These are phyloP conservation scores for Aphelinus atriplicis DNA, from an alignment of 1,140 invertebrate species.

Conservation along the genomic window DNA sequence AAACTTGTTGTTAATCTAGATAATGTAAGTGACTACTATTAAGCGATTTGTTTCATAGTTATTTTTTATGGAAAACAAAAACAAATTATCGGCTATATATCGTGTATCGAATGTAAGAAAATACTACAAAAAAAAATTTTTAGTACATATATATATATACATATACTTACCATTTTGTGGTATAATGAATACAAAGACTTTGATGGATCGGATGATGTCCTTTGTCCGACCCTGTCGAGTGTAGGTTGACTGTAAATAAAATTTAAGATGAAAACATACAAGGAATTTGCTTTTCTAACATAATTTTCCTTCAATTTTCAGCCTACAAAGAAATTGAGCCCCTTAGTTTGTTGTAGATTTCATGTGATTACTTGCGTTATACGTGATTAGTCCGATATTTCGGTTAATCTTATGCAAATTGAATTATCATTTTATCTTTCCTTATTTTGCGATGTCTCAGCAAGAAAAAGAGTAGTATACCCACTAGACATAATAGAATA, in stretches of 20 bases:
- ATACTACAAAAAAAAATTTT: constrained; percentile 11
- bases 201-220: constrained; percentile 33
- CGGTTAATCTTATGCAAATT: too few species aligned
- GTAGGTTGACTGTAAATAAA: constrained; percentile 49
- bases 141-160: constrained; percentile 17
- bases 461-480: too few species aligned
- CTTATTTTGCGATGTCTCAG: too few species aligned
- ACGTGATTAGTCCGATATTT: too few species aligned
- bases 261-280: constrained; percentile 38
- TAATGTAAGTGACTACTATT: constrained; percentile 42
- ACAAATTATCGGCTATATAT: constrained; percentile 37
- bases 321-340: too few species aligned
- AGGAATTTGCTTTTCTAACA: too few species aligned
- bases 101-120: constrained; percentile 9
- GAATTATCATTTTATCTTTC: too few species aligned
- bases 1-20: constrained; percentile 45
- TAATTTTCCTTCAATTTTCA: too few species aligned
- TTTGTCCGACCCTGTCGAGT: constrained; percentile 39
- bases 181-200: constrained; percentile 40
- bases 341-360: too few species aligned
- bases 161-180: constrained; percentile 29
- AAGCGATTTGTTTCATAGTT: constrained; percentile 47
- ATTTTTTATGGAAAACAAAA: constrained; percentile 44
- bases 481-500: too few species aligned
- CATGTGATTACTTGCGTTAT: too few species aligned